These are phyloP conservation scores for Gouania willdenowi DNA, from an alignment of 2,797 vertebrate genomes.

Conservation along the genomic window DNA sequence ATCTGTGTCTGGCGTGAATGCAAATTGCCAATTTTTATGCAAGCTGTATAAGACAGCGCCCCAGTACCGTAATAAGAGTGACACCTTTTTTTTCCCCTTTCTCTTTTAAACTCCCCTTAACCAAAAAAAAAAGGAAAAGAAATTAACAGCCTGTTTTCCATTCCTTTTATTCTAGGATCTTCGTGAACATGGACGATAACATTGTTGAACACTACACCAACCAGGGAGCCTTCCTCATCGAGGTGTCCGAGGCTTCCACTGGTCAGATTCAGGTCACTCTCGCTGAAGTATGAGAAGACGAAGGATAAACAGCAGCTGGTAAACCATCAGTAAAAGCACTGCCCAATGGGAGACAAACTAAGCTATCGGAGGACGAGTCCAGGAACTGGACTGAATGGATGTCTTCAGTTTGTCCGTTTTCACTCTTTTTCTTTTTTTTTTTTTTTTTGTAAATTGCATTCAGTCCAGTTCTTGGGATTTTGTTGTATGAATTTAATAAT, in stretches of 20 bases:
- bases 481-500: constrained; percentile 51
- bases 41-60: too few relatives aligned
- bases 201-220: constrained; percentile 97
- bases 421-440: background rate
- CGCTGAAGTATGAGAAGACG: constrained; percentile 83
- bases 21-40: too few relatives aligned
- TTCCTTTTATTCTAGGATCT: too few relatives aligned
- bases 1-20: too few relatives aligned
- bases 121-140: too few relatives aligned
- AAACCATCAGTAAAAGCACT: constrained; percentile 49
- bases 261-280: constrained; percentile 89
- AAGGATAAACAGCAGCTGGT: constrained; percentile 33
- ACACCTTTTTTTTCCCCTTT: too few relatives aligned
- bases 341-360: constrained; percentile 37
- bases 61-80: too few relatives aligned
- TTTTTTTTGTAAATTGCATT: constrained; percentile 57
- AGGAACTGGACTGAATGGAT: constrained; percentile 18
- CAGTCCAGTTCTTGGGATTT: constrained; percentile 22
- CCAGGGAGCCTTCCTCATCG: constrained; percentile 92
- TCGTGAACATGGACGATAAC: constrained; percentile 97
- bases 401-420: constrained; percentile 10
- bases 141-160: constrained; percentile 4
- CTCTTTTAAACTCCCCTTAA: too few relatives aligned
- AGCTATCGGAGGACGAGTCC: constrained; percentile 13
- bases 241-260: constrained; percentile 77